These are phyloP conservation scores for Lepisosteus oculatus DNA, from an alignment of 2,113 vertebrate genomes.

Conservation along the genomic window DNA sequence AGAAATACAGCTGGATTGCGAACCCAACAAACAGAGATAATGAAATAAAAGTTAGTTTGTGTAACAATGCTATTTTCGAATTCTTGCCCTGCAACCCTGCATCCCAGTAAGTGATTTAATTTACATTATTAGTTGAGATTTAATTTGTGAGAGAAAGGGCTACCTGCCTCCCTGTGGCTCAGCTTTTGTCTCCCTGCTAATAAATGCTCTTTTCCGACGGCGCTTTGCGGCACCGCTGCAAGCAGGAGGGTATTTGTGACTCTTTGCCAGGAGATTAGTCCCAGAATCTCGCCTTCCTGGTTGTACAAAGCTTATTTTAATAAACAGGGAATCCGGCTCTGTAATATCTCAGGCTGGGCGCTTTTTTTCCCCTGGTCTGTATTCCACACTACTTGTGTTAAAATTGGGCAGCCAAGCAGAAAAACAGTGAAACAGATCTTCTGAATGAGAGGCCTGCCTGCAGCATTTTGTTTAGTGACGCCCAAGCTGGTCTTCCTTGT, in stretches of 20 bases:
- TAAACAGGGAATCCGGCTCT: conserved; percentile 25
- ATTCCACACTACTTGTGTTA: neutral
- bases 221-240: neutral
- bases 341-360: neutral
- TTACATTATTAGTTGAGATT: conserved; percentile 26
- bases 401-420: conserved; percentile 27
- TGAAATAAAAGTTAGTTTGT: neutral
- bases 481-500: neutral
- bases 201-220: neutral
- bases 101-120: conserved; percentile 1
- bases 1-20: too few relatives aligned
- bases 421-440: conserved; percentile 23
- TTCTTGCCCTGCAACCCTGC: neutral
- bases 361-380: neutral
- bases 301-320: conserved; percentile 23
- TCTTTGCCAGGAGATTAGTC: conserved; percentile 29
- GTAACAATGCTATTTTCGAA: neutral
- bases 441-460: conserved; percentile 6
- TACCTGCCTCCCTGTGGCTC: conserved; percentile 16
- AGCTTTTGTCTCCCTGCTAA: conserved; percentile 16
- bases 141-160: conserved; percentile 25
- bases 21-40: too few relatives aligned
- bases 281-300: conserved; percentile 16
- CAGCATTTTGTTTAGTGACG: conserved; percentile 17
- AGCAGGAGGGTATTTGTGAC: conserved; percentile 16